A percentile compares a stretch with the other conserved stretches of the same genome.
Conservation (phyloP, 1,140 invertebrate species). For the Pomacea maculata region DNA sequence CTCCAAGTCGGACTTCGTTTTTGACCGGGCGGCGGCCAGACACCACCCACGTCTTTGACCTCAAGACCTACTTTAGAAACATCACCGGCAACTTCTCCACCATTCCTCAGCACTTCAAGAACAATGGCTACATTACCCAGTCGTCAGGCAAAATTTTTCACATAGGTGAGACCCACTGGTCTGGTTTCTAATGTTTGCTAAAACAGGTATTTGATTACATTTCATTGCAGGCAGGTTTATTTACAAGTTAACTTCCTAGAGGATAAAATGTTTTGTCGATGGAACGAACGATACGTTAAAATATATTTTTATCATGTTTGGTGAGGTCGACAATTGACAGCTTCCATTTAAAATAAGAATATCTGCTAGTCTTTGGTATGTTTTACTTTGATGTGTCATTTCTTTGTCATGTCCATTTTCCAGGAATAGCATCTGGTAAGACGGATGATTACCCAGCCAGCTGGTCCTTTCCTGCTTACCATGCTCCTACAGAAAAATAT, state of each 20-base stretch:
- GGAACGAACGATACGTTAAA: too few relatives aligned
- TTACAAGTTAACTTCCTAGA: too few relatives aligned
- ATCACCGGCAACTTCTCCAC: conserved; percentile 82
- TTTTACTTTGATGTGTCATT: too few relatives aligned
- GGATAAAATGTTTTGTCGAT: too few relatives aligned
- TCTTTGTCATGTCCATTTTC: conserved; percentile 49
- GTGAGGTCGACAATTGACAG: too few relatives aligned
- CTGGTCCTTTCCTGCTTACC: conserved; percentile 80
- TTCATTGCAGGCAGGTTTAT: too few relatives aligned
- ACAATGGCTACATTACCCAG: conserved; percentile 79
- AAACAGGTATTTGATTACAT: background rate
- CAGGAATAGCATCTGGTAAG: conserved; percentile 79
- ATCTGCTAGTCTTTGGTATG: too few relatives aligned
- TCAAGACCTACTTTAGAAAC: conserved; percentile 78
- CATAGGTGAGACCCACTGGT: conserved; percentile 64
- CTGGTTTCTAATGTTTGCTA: background rate
- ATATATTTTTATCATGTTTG: too few relatives aligned
- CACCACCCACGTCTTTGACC: conserved; percentile 79
- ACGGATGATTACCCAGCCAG: conserved; percentile 87
- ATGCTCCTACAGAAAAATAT: conserved; percentile 72
- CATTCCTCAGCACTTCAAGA: conserved; percentile 82
- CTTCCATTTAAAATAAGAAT: too few relatives aligned
- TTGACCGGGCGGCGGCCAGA: conserved; percentile 85
- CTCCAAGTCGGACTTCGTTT: conserved; percentile 84
- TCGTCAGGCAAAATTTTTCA: conserved; percentile 86